Evolutionary conservation across 2,113 vertebrate genomes (phyloP).

Genomic region (Eupsittula cactorum): DNA sequence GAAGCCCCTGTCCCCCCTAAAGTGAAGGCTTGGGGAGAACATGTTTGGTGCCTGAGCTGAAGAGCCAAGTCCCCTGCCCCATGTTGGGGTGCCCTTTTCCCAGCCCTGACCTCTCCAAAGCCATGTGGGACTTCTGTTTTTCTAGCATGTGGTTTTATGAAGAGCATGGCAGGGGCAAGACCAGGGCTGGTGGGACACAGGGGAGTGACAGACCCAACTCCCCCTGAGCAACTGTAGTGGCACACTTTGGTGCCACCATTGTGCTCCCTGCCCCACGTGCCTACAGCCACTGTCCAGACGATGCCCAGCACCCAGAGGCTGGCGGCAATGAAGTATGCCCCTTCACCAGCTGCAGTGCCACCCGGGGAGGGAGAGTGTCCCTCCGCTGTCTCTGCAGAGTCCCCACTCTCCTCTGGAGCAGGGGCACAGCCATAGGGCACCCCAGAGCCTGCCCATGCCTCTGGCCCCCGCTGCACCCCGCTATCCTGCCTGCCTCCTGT

Average conservation of each 20-base stretch:
- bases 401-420: neutral
- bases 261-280: neutral
- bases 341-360: neutral
- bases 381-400: neutral
- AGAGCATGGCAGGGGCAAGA: neutral
- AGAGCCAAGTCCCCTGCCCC: neutral
- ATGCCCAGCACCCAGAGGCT: neutral
- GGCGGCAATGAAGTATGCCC: neutral
- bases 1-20: neutral
- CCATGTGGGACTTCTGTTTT: neutral
- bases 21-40: neutral
- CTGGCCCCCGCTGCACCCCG: neutral
- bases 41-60: neutral
- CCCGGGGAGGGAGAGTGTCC: neutral
- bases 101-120: neutral
- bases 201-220: neutral
- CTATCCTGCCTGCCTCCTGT: accelerated
- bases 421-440: neutral
- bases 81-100: neutral
- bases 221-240: neutral
- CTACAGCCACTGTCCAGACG: neutral
- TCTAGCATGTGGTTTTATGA: neutral
- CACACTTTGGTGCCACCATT: neutral
- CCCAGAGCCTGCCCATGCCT: neutral
- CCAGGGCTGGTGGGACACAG: neutral